These are phyloP conservation scores for Caenorhabditis inopinata DNA, from an alignment of 1,140 invertebrate genomes.

Conservation along the genomic window DNA sequence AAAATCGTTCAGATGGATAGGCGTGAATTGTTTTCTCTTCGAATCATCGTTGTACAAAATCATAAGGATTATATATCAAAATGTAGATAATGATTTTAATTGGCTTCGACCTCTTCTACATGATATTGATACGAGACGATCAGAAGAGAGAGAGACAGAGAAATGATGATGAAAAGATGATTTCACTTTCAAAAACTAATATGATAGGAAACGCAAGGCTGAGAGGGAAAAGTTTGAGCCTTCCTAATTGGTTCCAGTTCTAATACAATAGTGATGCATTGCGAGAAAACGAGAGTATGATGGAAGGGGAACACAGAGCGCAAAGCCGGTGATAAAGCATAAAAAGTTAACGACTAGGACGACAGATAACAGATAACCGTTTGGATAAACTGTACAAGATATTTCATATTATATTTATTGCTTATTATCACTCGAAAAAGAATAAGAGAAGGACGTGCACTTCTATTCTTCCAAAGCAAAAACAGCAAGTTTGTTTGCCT, in stretches of 20 bases:
- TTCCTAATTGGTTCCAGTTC: slow-evolving; percentile 27
- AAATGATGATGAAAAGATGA: not conserved
- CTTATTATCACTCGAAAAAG: too few relatives aligned
- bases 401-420: too few relatives aligned
- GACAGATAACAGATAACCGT: too few relatives aligned
- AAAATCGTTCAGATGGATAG: not conserved
- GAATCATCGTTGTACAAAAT: too few relatives aligned
- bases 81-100: not conserved
- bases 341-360: too few relatives aligned
- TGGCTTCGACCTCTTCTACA: slow-evolving; percentile 1
- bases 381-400: too few relatives aligned
- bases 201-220: not conserved
- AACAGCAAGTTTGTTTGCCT: too few relatives aligned
- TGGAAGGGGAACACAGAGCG: too few relatives aligned
- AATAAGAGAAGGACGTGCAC: too few relatives aligned
- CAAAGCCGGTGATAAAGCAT: too few relatives aligned
- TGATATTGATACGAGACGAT: slow-evolving; percentile 26
- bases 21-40: not conserved
- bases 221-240: not conserved
- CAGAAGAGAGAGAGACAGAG: not conserved
- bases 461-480: too few relatives aligned
- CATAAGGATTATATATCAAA: not conserved
- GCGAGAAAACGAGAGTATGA: too few relatives aligned
- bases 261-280: not conserved
- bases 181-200: slow-evolving; percentile 32